phyloP scores from a whole-genome alignment of 35 echinoderm and acorn worm species.

The Apostichopus parvimensis region DNA sequence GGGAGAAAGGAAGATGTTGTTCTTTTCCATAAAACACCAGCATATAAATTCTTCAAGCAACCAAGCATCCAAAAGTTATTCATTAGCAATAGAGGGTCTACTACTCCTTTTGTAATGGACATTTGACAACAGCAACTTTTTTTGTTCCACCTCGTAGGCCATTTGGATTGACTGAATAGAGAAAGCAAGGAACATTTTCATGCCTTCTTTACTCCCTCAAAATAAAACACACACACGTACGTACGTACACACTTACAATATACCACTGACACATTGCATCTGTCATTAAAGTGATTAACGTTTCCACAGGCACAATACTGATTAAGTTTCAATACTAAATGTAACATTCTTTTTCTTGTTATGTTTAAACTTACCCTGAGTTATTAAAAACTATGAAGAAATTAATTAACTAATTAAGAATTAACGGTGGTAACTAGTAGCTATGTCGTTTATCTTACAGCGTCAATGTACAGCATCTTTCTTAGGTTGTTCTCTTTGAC shows the following conservation, averaged over 20 bases:
- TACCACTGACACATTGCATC: constrained; percentile 7
- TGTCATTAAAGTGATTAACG: background rate
- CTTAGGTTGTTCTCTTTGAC: too few relatives aligned
- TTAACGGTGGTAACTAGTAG: constrained; percentile 8
- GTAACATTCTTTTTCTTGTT: background rate
- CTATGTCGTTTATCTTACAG: constrained; percentile 11
- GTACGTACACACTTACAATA: background rate
- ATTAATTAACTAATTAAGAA: constrained; percentile 22
- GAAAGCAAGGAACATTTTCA: background rate
- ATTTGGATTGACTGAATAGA: background rate
- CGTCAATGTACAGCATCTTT: constrained; percentile 22
- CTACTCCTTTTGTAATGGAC: too few relatives aligned
- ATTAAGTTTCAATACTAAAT: constrained; percentile 3
- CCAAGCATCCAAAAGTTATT: too few relatives aligned
- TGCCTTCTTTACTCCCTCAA: background rate
- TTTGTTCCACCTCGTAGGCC: too few relatives aligned
- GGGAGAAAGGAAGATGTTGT: too few relatives aligned
- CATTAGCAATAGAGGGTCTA: too few relatives aligned
- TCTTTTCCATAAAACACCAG: too few relatives aligned
- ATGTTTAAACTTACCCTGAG: constrained; percentile 29
- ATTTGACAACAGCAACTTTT: too few relatives aligned
- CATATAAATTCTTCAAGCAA: too few relatives aligned
- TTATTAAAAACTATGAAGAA: background rate
- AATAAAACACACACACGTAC: background rate
- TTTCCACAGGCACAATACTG: constrained; percentile 49